phyloP scores from a whole-genome alignment of 2,797 vertebrate genomes.

The Microcaecilia unicolor region DNA sequence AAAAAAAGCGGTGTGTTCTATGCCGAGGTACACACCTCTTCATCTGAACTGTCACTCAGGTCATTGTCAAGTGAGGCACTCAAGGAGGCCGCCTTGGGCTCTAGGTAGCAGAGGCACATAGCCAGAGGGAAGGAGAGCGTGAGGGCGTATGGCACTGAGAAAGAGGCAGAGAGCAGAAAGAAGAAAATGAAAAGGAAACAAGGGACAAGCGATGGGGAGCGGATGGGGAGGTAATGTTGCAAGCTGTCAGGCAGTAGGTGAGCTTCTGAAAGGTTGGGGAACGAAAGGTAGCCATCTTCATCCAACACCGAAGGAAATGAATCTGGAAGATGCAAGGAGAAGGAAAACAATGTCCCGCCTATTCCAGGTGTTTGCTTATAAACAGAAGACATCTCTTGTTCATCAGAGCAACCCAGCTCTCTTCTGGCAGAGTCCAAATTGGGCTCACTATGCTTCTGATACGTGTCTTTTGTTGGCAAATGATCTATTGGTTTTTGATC shows the following conservation, averaged over 20 bases:
- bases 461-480: conserved; percentile 41
- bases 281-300: conserved; percentile 90
- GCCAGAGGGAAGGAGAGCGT: conserved; percentile 97
- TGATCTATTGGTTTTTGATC: conserved; percentile 44
- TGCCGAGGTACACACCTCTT: conserved; percentile 86
- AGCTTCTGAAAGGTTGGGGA: conserved; percentile 85
- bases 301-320: conserved; percentile 81
- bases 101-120: conserved; percentile 98
- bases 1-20: conserved; percentile 54
- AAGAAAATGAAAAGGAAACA: conserved; percentile 98
- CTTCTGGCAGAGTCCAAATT: conserved; percentile 54
- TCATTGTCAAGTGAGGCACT: conserved; percentile 91
- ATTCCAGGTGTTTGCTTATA: conserved; percentile 68
- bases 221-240: conserved; percentile 85
- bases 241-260: conserved; percentile 82
- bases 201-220: conserved; percentile 89
- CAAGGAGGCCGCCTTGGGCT: conserved; percentile 97
- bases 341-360: conserved; percentile 84
- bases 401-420: conserved; percentile 55
- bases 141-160: conserved; percentile 94
- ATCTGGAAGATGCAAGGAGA: conserved; percentile 96
- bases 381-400: conserved; percentile 67
- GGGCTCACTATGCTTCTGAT: conserved; percentile 40
- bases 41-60: conserved; percentile 98
- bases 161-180: conserved; percentile 94